Base-by-base conservation (phyloP, 2,888 invertebrate genomes). In the Thymelicus sylvestris region DNA sequence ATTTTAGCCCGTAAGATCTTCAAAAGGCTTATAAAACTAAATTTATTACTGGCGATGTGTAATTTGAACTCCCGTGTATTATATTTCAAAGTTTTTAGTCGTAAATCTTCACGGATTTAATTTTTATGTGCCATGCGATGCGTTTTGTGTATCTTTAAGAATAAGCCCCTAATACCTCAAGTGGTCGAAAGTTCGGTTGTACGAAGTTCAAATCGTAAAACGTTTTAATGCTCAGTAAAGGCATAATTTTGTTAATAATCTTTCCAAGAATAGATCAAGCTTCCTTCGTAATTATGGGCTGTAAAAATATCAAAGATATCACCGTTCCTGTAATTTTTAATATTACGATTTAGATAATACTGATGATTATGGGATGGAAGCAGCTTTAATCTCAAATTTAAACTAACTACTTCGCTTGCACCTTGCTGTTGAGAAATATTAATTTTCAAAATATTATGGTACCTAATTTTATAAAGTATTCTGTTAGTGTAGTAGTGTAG, bases 61-160 rank as follows among this genome's bases (percentile, higher is more conserved):
- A 91, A 92, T 88, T 85, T 86, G 85, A 91, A 81, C 88, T 84
- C 84, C 76, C 83, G 75, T 79, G 88, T 91, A 91, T 91, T 91
- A 89, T 91, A 91, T 91, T 92, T 91, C 90, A 91, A 91, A 90
- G 88, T 86, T 86, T 86, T 84, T 71, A 76, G 77, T 82, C 84
- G 83, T 93, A 92, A 93, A 93, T 92, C 91, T 87, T 78, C 74
- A 76, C 76, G 86, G 85, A 82, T 88, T 89, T 90, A 87, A 88
- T 90, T 92, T 92, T 92, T 91, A 91, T 88, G 87, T 85, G 87
- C 84, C 87, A 81, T 76, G 74, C 78, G 79, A 77, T 80, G 80
- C 79, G 81, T 84, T 86, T 81, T 82, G 81, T 82, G 80, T 78
- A 75, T 78, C 79, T 76, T 71, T 57, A 62, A 69, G 70, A 72